Base-by-base conservation (phyloP, 1,140 invertebrate genomes). In the Phortica variegata region DNA sequence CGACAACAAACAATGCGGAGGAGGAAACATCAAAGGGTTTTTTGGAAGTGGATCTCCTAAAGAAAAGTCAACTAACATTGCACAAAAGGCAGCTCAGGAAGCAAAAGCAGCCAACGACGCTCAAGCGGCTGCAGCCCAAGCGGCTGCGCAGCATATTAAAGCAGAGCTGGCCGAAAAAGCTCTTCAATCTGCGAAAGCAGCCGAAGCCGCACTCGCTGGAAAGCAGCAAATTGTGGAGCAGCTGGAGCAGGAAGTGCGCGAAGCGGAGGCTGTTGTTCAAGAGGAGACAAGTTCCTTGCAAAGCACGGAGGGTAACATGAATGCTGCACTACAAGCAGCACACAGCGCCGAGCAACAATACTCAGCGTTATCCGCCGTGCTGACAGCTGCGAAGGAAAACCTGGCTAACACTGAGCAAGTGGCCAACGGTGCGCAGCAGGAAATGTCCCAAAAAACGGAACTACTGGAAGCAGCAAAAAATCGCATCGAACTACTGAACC, bases 151-250 rank as follows among this genome's bases (percentile, higher is more conserved):
- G 33, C 63, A 84, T 78, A 82, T 84, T 6, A 85, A 84, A 73
- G 78, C 79, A 10, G 82, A 84, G 65, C 56, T 85, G 29, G 83
- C 83, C 1, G 82, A 84, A 43, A 84, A 84, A 65, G 83, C 83
- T 1, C 54, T 82, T 10, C 81, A 83, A 61, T 83, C 83, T 12
- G 82, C 83, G 0, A 84, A 83, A 66, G 82, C 82, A 8, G 83
- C 83, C 0, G 80, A 84, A 54, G 83, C 82, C 0, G 83, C 79
- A 0, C 68, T 85, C 1, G 76, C 82, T n/a, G 79, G 80, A 0
- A 85, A 85, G 56, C 78, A 83, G 58, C 77, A 78, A 13, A 77
- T 83, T 7, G 78, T 82, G 0, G 79, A 82, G 47, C 80, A 82
- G 43, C 54, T 83, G 1, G 77, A 80, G 23, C 79, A 81, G 44